phyloP scores from a whole-genome alignment of 1,140 invertebrate species.

The Antheraea pernyi region DNA sequence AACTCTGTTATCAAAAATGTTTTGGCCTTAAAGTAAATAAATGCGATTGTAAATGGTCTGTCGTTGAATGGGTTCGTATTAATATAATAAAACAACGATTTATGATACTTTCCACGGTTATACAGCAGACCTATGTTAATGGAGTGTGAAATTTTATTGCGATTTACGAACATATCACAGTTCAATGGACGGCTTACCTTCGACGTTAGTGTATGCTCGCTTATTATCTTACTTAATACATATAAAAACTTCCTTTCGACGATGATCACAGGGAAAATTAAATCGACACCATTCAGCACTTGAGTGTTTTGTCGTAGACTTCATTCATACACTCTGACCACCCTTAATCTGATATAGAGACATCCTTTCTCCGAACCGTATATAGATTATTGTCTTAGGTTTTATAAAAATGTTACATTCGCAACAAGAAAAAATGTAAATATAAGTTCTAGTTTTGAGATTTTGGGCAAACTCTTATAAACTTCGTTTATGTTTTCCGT shows the following conservation, averaged over 20 bases:
- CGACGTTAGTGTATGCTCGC: neutral
- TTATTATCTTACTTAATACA: neutral
- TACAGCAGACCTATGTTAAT: neutral
- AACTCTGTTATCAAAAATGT: neutral
- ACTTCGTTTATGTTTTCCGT: too few relatives aligned
- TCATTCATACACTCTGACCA: too few relatives aligned
- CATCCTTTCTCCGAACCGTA: too few relatives aligned
- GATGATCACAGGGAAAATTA: neutral
- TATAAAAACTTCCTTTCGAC: neutral
- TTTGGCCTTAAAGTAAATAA: neutral
- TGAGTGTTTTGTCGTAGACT: too few relatives aligned
- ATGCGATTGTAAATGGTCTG: neutral
- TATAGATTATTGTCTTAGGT: too few relatives aligned
- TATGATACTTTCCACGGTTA: neutral
- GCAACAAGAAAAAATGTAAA: too few relatives aligned
- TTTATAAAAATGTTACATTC: too few relatives aligned
- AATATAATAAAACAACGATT: conserved; percentile 1
- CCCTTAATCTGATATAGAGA: too few relatives aligned
- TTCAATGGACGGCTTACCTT: neutral
- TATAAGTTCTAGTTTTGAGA: too few relatives aligned
- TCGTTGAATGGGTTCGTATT: neutral
- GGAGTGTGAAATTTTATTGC: neutral
- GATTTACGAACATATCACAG: neutral
- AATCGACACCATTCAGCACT: too few relatives aligned
- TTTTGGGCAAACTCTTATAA: too few relatives aligned